Conservation (phyloP, 2,797 vertebrate genomes). For the Diplodus puntazzo region DNA sequence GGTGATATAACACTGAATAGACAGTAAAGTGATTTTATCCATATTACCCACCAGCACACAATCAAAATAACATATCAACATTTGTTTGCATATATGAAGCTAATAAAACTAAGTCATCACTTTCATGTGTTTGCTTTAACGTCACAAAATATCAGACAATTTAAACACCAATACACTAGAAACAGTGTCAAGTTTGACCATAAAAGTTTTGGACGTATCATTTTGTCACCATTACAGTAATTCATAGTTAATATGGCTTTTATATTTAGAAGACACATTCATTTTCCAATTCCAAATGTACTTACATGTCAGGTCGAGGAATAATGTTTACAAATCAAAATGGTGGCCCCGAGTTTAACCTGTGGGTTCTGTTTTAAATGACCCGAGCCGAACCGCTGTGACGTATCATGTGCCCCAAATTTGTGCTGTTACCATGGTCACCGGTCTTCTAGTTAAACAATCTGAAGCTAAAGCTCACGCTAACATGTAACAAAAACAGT, state of each 20-base stretch:
- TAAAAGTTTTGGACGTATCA: neutral
- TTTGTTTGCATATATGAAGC: no score
- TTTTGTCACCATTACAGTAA: neutral
- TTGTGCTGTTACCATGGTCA: slow-evolving; percentile 1
- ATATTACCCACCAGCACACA: no score
- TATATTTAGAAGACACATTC: no score
- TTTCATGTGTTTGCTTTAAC: neutral
- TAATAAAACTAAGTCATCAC: neutral
- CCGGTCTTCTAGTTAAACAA: no score
- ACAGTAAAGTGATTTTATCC: no score
- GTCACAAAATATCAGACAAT: neutral
- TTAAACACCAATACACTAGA: no score
- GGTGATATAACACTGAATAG: neutral
- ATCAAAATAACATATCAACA: neutral
- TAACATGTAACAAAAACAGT: neutral
- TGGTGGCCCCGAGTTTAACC: neutral
- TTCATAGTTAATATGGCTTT: neutral
- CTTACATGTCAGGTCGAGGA: no score
- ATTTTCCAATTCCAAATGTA: no score
- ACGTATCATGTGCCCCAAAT: neutral
- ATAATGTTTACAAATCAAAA: neutral
- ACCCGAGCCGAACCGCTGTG: neutral
- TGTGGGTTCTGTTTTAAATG: neutral
- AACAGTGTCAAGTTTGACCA: neutral
- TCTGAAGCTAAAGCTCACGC: accelerated